These are phyloP conservation scores for Lydus trimaculatus DNA, from an alignment of 2,888 invertebrate species.

Conservation along the genomic window DNA sequence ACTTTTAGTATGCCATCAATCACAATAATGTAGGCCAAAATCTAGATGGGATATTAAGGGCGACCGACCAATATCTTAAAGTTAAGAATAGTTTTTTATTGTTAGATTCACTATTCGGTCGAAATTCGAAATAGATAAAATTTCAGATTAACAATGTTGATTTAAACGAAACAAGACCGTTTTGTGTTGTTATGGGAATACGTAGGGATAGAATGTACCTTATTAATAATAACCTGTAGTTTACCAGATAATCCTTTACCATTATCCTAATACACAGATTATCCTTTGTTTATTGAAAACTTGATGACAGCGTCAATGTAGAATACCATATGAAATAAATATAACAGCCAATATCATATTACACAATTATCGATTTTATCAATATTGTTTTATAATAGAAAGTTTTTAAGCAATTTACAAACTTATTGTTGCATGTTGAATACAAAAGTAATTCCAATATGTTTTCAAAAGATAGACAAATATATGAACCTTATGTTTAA, in stretches of 20 bases:
- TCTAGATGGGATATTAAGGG: slow-evolving; percentile 9
- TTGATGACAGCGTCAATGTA: not conserved
- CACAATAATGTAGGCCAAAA: slow-evolving; percentile 20
- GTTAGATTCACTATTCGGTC: too few relatives aligned
- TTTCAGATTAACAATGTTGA: too few relatives aligned
- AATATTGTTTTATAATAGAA: not conserved
- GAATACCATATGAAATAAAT: not conserved
- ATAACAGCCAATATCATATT: not conserved
- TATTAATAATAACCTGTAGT: too few relatives aligned
- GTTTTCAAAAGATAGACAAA: slow-evolving; percentile 28
- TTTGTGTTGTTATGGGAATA: too few relatives aligned
- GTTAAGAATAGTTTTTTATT: not conserved
- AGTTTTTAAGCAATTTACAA: not conserved
- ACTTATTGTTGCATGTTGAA: not conserved
- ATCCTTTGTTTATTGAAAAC: not conserved
- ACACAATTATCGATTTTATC: not conserved
- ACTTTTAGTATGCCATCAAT: slow-evolving; percentile 33
- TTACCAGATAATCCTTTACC: too few relatives aligned
- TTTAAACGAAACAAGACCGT: too few relatives aligned
- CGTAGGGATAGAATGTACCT: too few relatives aligned
- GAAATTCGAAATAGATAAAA: too few relatives aligned
- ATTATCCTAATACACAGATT: not conserved
- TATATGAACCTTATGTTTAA: slow-evolving; percentile 34
- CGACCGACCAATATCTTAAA: not conserved
- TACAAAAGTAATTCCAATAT: slow-evolving; percentile 33